Evolutionary conservation across 2,113 vertebrate species (phyloP).

Genomic region (Bubo blakistoni): DNA sequence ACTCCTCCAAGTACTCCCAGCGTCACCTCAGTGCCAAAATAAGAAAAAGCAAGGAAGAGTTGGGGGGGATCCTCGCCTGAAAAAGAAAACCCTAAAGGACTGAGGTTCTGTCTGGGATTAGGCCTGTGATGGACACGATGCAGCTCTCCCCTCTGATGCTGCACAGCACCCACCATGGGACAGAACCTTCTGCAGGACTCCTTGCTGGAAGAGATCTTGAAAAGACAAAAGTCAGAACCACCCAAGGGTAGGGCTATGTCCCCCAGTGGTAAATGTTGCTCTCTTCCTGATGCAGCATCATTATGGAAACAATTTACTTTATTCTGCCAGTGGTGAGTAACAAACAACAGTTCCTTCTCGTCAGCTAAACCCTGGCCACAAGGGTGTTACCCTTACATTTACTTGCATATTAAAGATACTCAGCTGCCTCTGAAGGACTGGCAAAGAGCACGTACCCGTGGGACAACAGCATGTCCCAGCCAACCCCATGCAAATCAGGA

Average conservation of each 20-base stretch:
- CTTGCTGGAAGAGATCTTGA: background rate
- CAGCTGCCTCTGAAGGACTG: background rate
- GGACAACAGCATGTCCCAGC: background rate
- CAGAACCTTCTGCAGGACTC: background rate
- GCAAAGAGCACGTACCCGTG: background rate
- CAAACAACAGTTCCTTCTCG: background rate
- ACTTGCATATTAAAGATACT: background rate
- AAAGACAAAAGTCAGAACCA: background rate
- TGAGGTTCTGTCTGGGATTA: background rate
- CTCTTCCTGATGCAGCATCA: background rate
- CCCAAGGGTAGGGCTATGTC: fast-evolving
- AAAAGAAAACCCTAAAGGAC: background rate
- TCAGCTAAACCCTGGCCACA: background rate
- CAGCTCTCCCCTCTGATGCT: background rate
- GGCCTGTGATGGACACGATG: background rate
- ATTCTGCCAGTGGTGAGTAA: background rate
- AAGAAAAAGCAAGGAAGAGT: background rate
- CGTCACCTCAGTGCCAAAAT: background rate
- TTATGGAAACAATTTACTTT: background rate
- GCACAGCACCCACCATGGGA: fast-evolving
- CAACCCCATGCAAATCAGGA: background rate
- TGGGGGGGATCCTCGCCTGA: background rate
- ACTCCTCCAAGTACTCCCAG: background rate
- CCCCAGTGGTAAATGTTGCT: fast-evolving
- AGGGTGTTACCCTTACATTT: fast-evolving